Evolutionary conservation across 1,140 invertebrate species (phyloP).

Genomic region (Phymastichus coffea): DNA sequence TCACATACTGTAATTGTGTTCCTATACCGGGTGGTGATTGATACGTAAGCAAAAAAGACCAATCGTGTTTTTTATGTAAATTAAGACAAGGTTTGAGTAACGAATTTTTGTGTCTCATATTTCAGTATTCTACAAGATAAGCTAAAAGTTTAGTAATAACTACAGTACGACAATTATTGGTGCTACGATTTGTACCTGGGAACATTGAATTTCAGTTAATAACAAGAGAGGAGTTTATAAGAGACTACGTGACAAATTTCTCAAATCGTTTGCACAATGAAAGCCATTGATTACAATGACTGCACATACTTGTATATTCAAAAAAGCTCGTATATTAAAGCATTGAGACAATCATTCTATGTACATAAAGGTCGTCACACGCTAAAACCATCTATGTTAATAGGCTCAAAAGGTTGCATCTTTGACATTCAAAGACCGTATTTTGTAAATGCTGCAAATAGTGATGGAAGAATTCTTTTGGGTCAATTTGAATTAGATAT

Average conservation of each 20-base stretch:
- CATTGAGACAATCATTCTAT: constrained; percentile 19
- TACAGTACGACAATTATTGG: neutral
- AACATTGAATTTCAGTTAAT: neutral
- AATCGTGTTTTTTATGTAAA: constrained; percentile 6
- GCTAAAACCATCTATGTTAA: constrained; percentile 26
- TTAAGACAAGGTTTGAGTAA: neutral
- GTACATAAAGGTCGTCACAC: constrained; percentile 25
- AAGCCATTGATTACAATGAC: constrained; percentile 16
- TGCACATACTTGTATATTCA: constrained; percentile 27
- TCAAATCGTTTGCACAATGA: constrained; percentile 18
- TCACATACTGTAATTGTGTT: too few relatives aligned
- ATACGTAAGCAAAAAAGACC: neutral
- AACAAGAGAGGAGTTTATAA: neutral
- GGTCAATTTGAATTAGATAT: constrained; percentile 12
- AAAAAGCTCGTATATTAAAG: constrained; percentile 21
- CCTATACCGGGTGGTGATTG: too few relatives aligned
- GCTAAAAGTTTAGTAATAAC: neutral
- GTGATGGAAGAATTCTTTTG: constrained; percentile 31
- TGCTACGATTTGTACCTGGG: neutral
- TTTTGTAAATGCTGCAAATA: constrained; percentile 7
- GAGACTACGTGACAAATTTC: constrained; percentile 14
- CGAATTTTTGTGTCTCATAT: neutral
- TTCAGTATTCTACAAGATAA: neutral
- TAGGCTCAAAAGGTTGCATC: constrained; percentile 25
- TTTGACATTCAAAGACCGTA: too few relatives aligned